These are phyloP conservation scores for Cherax destructor DNA, from an alignment of 1,140 invertebrate genomes.

Conservation along the genomic window DNA sequence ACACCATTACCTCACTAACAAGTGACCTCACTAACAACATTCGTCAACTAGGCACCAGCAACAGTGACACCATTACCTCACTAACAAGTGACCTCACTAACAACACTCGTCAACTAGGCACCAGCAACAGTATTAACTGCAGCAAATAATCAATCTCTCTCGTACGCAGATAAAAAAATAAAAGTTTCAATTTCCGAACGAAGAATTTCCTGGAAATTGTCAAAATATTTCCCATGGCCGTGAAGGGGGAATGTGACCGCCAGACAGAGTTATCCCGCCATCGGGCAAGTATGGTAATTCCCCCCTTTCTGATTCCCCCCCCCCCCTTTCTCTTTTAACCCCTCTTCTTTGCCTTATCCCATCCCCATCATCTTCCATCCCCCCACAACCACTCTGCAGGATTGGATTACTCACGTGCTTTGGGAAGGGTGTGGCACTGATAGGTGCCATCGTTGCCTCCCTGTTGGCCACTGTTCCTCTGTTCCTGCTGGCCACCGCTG, in stretches of 20 bases:
- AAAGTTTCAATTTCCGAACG: not conserved
- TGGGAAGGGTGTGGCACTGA: slow-evolving; percentile 58
- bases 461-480: not conserved
- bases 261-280: slow-evolving; percentile 18
- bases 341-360: not conserved
- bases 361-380: not conserved
- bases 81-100: too few relatives aligned
- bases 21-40: too few relatives aligned
- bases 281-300: not conserved
- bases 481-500: not conserved
- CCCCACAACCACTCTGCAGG: slow-evolving; percentile 26
- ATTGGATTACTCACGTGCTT: slow-evolving; percentile 67
- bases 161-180: not conserved
- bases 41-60: too few relatives aligned
- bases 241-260: slow-evolving; percentile 23
- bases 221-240: slow-evolving; percentile 3
- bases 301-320: not conserved
- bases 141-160: too few relatives aligned
- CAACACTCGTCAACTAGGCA: too few relatives aligned
- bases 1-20: too few relatives aligned
- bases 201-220: slow-evolving; percentile 34
- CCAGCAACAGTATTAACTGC: too few relatives aligned
- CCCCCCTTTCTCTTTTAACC: not conserved
- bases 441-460: slow-evolving; percentile 16
- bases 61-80: too few relatives aligned